A percentile compares a stretch with the other conserved stretches of the same genome.
Evolutionary conservation across 2,797 vertebrate species (phyloP).

Genomic region (Aratinga solstitialis): DNA sequence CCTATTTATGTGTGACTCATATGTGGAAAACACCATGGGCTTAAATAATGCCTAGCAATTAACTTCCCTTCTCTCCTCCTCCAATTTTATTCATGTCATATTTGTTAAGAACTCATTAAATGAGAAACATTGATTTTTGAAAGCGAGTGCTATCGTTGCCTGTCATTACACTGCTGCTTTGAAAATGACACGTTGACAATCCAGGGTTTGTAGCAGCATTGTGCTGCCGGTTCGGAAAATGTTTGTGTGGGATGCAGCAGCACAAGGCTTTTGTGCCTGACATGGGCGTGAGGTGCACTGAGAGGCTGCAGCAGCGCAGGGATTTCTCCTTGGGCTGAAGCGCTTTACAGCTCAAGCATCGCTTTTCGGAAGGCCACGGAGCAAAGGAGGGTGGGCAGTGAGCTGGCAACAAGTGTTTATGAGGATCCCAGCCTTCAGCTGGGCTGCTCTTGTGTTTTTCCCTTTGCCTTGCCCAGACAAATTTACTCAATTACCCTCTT

Average conservation of each 20-base stretch:
- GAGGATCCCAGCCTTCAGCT: neutral
- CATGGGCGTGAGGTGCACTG: accelerated
- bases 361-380: accelerated
- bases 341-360: neutral
- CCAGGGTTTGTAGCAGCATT: neutral
- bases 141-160: neutral
- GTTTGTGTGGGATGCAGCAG: neutral
- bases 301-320: neutral
- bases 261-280: accelerated
- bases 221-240: neutral
- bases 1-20: slow-evolving; percentile 4
- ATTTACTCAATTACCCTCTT: neutral
- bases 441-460: neutral
- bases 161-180: neutral
- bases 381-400: neutral
- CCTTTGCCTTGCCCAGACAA: neutral
- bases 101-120: neutral
- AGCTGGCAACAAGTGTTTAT: neutral
- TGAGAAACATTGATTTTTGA: neutral
- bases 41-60: slow-evolving; percentile 29
- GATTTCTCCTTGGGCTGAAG: neutral
- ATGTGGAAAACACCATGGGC: neutral
- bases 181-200: neutral
- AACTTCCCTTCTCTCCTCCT: neutral
- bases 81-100: neutral